Percentiles rank a stretch among this genome's conserved stretches.
Evolutionary conservation across 1,140 invertebrate genomes (phyloP).

Genomic region (Bombus turneri): DNA sequence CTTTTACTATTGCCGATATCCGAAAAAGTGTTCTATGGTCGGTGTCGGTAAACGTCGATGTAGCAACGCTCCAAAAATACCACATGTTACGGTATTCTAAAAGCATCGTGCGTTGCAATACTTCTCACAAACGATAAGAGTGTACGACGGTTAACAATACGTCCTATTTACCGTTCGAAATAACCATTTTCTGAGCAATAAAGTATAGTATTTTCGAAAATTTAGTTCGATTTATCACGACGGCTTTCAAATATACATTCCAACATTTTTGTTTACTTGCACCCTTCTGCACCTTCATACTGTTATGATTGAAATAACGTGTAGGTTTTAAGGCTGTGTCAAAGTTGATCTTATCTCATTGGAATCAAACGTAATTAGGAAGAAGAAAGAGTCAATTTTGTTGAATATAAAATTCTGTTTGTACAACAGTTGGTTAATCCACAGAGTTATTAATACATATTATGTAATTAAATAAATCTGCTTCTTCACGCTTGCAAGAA

Average conservation of each 20-base stretch:
- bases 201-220: background rate
- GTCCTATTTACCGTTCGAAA: background rate
- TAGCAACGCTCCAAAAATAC: slow-evolving; percentile 68
- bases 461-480: slow-evolving; percentile 37
- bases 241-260: background rate
- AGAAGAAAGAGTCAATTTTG: background rate
- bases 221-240: background rate
- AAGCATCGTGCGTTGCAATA: slow-evolving; percentile 59
- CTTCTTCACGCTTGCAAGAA: slow-evolving; percentile 20
- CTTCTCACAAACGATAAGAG: slow-evolving; percentile 26
- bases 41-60: slow-evolving; percentile 69
- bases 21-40: slow-evolving; percentile 65
- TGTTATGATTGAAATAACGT: background rate
- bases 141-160: slow-evolving; percentile 22
- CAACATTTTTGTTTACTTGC: background rate
- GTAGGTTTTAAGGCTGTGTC: background rate
- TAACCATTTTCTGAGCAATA: background rate
- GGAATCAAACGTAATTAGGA: no score
- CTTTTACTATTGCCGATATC: slow-evolving; percentile 58
- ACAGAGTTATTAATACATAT: background rate
- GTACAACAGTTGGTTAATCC: background rate
- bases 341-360: background rate
- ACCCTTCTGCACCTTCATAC: background rate
- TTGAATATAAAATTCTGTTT: background rate
- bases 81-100: slow-evolving; percentile 63